A percentile compares a stretch with the other conserved stretches of the same genome.
Evolutionary conservation across 2,113 vertebrate genomes (phyloP).

Genomic region (Eira barbara): DNA sequence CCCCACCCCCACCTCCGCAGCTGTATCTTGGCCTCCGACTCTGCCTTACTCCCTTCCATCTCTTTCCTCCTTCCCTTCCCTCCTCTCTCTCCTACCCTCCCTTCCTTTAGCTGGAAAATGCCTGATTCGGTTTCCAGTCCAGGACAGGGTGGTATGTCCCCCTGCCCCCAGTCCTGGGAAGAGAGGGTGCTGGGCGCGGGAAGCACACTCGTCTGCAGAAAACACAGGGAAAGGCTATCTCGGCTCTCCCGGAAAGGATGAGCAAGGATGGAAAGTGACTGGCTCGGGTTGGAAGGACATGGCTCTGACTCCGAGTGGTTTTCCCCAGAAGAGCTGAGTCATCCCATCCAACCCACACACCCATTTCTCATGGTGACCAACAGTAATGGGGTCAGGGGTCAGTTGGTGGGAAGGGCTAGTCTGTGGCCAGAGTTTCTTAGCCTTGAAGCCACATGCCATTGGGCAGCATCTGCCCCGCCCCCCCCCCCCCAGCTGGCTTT

Average conservation of each 20-base stretch:
- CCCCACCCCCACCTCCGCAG: rapidly evolving
- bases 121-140: background rate
- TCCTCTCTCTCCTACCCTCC: background rate
- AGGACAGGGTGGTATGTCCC: background rate
- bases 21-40: background rate
- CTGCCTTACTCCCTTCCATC: rapidly evolving
- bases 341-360: background rate
- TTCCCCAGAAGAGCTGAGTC: background rate
- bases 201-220: background rate
- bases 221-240: background rate
- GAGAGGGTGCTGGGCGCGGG: background rate
- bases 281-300: background rate
- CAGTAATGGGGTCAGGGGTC: background rate
- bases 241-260: background rate
- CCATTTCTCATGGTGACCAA: background rate
- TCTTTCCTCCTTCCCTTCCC: background rate
- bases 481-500: background rate
- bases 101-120: background rate
- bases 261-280: background rate
- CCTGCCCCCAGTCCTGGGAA: background rate
- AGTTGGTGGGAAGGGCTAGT: background rate
- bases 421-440: background rate
- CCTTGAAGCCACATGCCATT: background rate
- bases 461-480: background rate
- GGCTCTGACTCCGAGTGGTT: background rate